These are phyloP conservation scores for Buphagus erythrorhynchus DNA, from an alignment of 2,797 vertebrate species.

Conservation along the genomic window DNA sequence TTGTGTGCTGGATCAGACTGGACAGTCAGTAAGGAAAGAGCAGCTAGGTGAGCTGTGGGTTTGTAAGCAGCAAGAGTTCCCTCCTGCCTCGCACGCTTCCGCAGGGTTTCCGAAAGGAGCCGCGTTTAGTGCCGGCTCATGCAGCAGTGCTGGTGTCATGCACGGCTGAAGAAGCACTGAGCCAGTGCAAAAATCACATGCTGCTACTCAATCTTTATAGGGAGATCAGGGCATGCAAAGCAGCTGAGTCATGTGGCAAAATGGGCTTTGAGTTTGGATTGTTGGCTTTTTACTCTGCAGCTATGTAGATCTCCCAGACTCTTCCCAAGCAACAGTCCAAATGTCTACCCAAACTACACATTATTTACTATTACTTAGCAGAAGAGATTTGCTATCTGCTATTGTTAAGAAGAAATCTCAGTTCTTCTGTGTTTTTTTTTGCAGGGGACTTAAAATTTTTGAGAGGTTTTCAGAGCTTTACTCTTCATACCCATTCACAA, in stretches of 20 bases:
- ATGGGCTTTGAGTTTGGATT: background rate
- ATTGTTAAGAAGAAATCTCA: background rate
- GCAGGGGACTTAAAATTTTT: background rate
- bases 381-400: background rate
- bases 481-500: background rate
- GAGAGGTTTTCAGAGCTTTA: background rate
- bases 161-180: background rate
- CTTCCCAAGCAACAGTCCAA: background rate
- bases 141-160: background rate
- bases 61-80: background rate
- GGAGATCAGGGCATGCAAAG: background rate
- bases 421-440: background rate
- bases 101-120: background rate
- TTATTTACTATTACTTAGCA: background rate
- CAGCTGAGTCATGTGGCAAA: background rate
- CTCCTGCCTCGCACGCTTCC: background rate
- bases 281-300: background rate
- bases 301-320: background rate
- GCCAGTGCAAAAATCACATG: background rate
- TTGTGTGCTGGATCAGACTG: background rate
- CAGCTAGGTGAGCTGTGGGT: background rate
- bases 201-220: background rate
- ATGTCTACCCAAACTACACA: background rate
- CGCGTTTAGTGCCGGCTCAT: accelerated
- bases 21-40: background rate